phyloP scores from a whole-genome alignment of 2,113 vertebrate species.

The Aplodontia rufa region DNA sequence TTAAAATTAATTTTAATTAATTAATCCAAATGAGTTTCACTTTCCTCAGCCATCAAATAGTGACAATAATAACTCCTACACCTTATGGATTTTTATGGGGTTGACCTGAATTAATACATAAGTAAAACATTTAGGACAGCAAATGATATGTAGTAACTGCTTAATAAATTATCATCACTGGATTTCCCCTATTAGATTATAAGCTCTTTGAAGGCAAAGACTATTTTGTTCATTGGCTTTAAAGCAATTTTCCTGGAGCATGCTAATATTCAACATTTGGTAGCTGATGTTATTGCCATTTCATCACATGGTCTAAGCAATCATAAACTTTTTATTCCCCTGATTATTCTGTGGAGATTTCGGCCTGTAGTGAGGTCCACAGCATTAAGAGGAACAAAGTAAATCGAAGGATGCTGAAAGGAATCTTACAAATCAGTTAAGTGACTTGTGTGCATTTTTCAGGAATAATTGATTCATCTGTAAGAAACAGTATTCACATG shows the following conservation, averaged over 20 bases:
- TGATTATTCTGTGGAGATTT: neutral
- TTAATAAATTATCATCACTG: constrained; percentile 28
- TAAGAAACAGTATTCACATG: neutral
- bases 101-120: constrained; percentile 7
- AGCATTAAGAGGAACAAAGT: neutral
- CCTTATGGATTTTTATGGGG: neutral
- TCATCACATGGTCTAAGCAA: neutral
- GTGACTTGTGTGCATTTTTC: neutral
- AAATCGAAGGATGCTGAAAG: neutral
- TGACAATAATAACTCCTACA: neutral
- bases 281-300: neutral
- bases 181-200: neutral
- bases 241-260: constrained; percentile 19
- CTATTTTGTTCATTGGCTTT: constrained; percentile 39
- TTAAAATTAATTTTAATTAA: too few species aligned
- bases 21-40: neutral
- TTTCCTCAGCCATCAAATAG: constrained; percentile 15
- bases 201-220: constrained; percentile 16
- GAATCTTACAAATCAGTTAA: neutral
- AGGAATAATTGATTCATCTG: neutral
- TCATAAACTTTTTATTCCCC: neutral
- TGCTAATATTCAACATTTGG: neutral
- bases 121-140: neutral
- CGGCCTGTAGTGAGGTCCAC: neutral
- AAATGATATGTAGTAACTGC: neutral